These are phyloP conservation scores for Tenthredo scrophulariae DNA, from an alignment of 2,888 invertebrate genomes.

Conservation along the genomic window DNA sequence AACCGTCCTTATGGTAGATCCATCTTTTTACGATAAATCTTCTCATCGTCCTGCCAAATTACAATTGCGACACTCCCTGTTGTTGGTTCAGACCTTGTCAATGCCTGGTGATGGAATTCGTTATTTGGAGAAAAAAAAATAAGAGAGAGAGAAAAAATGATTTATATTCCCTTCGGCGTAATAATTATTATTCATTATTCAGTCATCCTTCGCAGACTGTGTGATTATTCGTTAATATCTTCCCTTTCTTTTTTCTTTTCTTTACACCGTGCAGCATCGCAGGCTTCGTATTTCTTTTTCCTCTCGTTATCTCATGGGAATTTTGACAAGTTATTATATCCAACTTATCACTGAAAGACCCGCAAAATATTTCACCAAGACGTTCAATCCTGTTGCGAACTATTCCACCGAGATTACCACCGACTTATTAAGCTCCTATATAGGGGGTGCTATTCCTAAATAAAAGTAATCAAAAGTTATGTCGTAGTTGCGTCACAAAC, in stretches of 20 bases:
- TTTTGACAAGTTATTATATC: not conserved
- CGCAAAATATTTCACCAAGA: not conserved
- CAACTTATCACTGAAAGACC: not conserved
- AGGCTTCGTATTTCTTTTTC: not conserved
- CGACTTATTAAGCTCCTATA: not conserved
- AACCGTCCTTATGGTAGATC: not conserved
- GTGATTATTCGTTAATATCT: not conserved
- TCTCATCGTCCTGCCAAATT: conserved; percentile 7
- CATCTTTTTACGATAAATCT: conserved; percentile 13
- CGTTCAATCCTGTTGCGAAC: not conserved
- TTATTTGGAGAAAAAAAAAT: not conserved
- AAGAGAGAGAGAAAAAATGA: not conserved
- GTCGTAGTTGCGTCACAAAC: not conserved
- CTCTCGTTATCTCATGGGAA: not conserved
- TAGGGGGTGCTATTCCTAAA: not conserved
- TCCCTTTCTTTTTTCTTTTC: too few relatives aligned
- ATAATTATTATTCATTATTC: conserved; percentile 13
- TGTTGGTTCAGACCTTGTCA: not conserved
- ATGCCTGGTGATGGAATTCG: not conserved
- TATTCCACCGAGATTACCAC: not conserved
- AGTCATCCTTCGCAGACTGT: conserved; percentile 15
- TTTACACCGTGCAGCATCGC: not conserved
- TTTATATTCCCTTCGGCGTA: not conserved
- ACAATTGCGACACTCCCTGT: not conserved
- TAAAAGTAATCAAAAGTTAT: conserved; percentile 13